Base-by-base conservation (phyloP, 2,113 vertebrate species). In the Arizona elegans region DNA sequence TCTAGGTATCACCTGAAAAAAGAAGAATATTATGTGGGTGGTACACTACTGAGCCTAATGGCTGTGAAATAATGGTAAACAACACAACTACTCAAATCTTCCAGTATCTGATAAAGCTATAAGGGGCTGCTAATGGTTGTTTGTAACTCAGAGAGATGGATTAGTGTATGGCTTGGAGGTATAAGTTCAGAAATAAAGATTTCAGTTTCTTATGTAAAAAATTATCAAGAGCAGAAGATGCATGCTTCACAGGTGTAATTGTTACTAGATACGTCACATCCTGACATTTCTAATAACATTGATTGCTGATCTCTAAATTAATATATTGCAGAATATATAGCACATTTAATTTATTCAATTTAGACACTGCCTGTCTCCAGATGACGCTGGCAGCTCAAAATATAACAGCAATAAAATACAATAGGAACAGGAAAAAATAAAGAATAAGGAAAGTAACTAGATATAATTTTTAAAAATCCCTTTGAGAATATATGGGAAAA, bases 31-130 rank as follows among this genome's bases (percentile, higher is more conserved):
- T 94, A 65, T 17, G 81, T 24, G 47, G 53, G 13, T 29, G 2
- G 23, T 91, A 89, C 86, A 92, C 53, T n/a, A 12, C 15, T 86
- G 89, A 55, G 38, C 88, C 55, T 94, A 88, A 43, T 59, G 91
- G 52, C 33, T 88, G 56, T 91, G 85, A 94, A 94, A 90, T 90
- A 90, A 70, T 59, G 6, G 55, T 88, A 88, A 94, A 90, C 24
- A 92, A 88, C 43, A 92, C 29, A 89, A 94, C 91, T 91, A 38
- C 26, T 93, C 81, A 86, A 52, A 5, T 90, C 13, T 56, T 86
- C 12, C 15, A 29, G 26, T 93, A 90, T 52, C 29, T 43, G 52
- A 90, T 38, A 47, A 89, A 75, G 21, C 91, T 55, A 88, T 75
- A 33, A 75, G n/a, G 52, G 21, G 11, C 23, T 55, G 12, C 29